Evolutionary conservation across 2,797 vertebrate genomes (phyloP), one percentile per base, ranked within the genome.

Genomic region (Hybognathus amarus): DNA sequence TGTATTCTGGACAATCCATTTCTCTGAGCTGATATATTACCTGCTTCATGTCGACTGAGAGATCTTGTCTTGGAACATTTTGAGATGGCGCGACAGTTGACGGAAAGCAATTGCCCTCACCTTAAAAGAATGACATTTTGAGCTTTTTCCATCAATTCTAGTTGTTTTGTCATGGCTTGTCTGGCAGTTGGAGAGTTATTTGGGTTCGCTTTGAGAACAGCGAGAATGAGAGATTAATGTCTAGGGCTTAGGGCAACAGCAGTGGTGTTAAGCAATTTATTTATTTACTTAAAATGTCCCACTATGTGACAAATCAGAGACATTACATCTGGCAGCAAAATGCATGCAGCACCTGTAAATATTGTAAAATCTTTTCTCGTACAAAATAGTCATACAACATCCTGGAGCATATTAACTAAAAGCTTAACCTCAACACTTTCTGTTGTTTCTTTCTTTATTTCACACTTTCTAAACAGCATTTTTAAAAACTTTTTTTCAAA

Each of bases 111-210:
- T 73, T 4, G 50, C 69, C 66, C 56, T 52, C 33, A 76, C 24
- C 27, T 42, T 71, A 70, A 76, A 80, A 82, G 71, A 87, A 85
- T 82, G 15, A 73, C 78, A 82, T 67, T 87, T 85, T 66, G 36
- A 70, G 75, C 64, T 22, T 50, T 52, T 77, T 74, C 79, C 81
- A 30, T 77, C 47, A 77, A 66, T 27, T 77, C 67, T 61, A 42
- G 56, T 70, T 30, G 68, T 75, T 50, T 71, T 71, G 30, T 63
- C 36, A 68, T 56, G 76, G 40, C 83, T 54, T 82, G 76, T 15
- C 61, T 66, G 59, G 30, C 61, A 56, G 64, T 75, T 27, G 22
- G 27, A 52, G 36, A 73, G 40, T 27, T 68, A 36, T 71, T 69
- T 40, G 12, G 66, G 75, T 64, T 83, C 47, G 52, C 50, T 59